Conservation (phyloP, 2,797 vertebrate species). For the Mionectes olivaceus region DNA sequence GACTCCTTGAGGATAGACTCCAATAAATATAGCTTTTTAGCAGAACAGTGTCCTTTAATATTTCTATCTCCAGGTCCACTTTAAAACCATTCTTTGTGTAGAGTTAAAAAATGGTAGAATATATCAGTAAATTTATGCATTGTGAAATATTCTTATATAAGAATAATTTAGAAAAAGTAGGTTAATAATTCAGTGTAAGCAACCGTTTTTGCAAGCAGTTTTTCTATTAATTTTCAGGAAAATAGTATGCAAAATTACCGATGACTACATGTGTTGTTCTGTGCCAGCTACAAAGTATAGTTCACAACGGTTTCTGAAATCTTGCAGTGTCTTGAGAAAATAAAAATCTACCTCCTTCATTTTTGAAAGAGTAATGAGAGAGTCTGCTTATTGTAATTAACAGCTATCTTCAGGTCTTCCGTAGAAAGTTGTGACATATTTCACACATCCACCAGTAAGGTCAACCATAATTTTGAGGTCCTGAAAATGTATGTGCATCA, state of each 20-base stretch:
- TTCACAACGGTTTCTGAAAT: neutral
- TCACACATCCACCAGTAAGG: neutral
- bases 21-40: neutral
- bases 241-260: neutral
- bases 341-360: neutral
- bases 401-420: neutral
- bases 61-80: neutral
- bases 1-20: neutral
- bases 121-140: neutral
- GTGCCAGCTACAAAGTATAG: neutral
- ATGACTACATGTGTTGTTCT: neutral
- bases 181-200: neutral
- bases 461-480: neutral
- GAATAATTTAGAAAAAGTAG: neutral
- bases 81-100: neutral
- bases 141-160: neutral
- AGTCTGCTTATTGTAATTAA: neutral
- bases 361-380: neutral
- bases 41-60: neutral
- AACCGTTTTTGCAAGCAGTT: neutral
- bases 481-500: neutral
- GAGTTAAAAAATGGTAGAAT: neutral
- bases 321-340: neutral
- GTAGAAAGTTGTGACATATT: neutral
- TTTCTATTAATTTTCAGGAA: neutral